Conservation (phyloP, 2,113 vertebrate genomes). For the Damaliscus lunatus region DNA sequence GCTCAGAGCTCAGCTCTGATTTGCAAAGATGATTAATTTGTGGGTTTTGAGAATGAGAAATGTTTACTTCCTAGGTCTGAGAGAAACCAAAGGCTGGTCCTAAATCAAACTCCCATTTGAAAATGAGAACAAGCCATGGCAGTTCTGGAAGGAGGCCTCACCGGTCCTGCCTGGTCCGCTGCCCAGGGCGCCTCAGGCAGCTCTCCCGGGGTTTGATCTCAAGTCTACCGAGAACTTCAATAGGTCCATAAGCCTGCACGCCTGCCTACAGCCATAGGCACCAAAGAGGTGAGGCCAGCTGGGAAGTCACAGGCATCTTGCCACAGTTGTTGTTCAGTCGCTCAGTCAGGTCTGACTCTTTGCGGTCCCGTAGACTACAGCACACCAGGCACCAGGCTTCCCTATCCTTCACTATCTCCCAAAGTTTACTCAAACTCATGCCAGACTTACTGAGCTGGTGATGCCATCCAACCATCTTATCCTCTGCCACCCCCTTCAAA, state of each 20-base stretch:
- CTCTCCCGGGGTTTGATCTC: neutral
- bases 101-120: conserved; percentile 60
- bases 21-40: conserved; percentile 72
- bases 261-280: neutral
- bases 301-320: neutral
- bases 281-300: rapidly evolving
- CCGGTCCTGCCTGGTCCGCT: rapidly evolving
- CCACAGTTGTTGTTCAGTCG: neutral
- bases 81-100: conserved; percentile 47
- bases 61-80: neutral
- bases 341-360: neutral
- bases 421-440: neutral
- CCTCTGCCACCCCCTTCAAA: neutral
- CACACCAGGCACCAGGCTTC: neutral
- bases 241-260: rapidly evolving
- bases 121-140: conserved; percentile 40
- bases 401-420: neutral
- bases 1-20: conserved; percentile 37
- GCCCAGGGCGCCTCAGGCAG: neutral
- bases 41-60: conserved; percentile 65
- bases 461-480: neutral
- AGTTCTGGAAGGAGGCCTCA: neutral
- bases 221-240: neutral
- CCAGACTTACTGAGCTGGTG: neutral
- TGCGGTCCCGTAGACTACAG: neutral